Evolutionary conservation across 2,888 invertebrate genomes (phyloP), one percentile per base, ranked within the genome.

Genomic region (Syritta pipiens): DNA sequence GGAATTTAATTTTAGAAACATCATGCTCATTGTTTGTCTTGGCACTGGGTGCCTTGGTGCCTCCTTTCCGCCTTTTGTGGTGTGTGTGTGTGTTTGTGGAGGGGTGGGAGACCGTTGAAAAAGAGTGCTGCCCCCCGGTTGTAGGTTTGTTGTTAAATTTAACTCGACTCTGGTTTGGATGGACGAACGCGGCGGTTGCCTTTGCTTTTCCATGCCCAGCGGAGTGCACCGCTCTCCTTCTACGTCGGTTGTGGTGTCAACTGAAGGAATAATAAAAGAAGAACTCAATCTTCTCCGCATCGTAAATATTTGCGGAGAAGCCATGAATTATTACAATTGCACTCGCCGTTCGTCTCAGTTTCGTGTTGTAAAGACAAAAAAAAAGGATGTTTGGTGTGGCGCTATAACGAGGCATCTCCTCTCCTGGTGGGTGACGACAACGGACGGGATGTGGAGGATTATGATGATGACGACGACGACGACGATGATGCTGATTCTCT

Each of bases 311-410:
- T 79, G 79, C 79, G 35, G 46, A 62, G 67, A 67, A 74, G 74
- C 67, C 74, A 68, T 79, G 79, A 79, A 79, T 79, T 79, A 79
- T 79, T 79, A 74, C 74, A 79, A 79, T 79, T 79, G 79, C 79
- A 79, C 68, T 74, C 48, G 60, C 14, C 32, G 49, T 19, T 46
- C 24, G 49, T 51, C 37, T 17, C 37, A 17, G 17, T 17, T 17
- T 1, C 37, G 14, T 5, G 6, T 14, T 3, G 10, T 7, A 3
- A 14, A 14, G 12, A 35, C 14, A 35, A 14, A 1, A 35, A 7
- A n/a, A 68, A 68, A 68, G 60, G 76, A 69, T 76, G 69, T 49
- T 49, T 30, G 63, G 63, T 10, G 30, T 20, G 57, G 60, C 60
- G 62, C 67, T 65, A 53, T 37, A 49, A 51, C 76, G 24, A 59